Percentiles rank a stretch among this genome's conserved stretches.
phyloP scores from a whole-genome alignment of 2,113 vertebrate species.

The Ctenodactylus gundi region DNA sequence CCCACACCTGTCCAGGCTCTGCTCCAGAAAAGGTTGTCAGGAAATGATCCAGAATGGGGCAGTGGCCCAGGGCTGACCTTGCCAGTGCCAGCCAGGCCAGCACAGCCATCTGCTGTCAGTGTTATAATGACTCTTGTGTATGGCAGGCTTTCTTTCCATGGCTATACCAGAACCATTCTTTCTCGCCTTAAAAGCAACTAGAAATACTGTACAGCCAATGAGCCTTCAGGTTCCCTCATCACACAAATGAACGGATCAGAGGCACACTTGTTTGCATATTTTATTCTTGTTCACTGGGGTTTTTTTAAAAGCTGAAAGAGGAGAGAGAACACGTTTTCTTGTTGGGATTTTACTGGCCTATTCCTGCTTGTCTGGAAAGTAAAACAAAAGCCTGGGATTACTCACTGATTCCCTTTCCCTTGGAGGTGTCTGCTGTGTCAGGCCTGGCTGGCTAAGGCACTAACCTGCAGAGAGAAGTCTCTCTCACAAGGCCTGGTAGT shows the following conservation, averaged over 20 bases:
- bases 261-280: background rate
- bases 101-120: background rate
- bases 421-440: background rate
- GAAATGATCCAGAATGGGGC: background rate
- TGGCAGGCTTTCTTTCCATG: background rate
- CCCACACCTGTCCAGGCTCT: background rate
- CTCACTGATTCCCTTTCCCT: background rate
- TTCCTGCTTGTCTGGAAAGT: background rate
- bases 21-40: background rate
- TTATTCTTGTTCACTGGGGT: background rate
- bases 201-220: background rate
- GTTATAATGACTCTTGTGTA: background rate
- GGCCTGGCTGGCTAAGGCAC: background rate
- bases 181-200: background rate
- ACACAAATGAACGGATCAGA: background rate
- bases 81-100: background rate
- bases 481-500: background rate
- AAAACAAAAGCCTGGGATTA: background rate
- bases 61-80: too few relatives aligned
- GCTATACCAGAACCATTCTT: background rate
- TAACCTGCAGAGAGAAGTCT: background rate
- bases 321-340: background rate
- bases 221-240: background rate
- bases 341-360: background rate
- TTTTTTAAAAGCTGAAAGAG: background rate